phyloP scores from a whole-genome alignment of 2,113 vertebrate genomes.

The Ondatra zibethicus region DNA sequence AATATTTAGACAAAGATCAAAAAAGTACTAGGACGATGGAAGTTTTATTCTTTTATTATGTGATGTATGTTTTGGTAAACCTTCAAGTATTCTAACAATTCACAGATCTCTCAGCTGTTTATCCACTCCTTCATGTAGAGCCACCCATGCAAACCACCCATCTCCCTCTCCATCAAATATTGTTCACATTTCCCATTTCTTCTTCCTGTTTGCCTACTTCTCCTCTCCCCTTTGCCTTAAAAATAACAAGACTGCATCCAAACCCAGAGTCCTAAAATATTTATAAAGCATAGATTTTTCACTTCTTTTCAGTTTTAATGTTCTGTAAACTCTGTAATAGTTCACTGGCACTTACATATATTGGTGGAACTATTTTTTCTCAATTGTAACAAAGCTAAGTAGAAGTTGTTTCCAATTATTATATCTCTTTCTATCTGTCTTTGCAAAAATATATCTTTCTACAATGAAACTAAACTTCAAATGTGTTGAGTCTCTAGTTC shows the following conservation, averaged over 20 bases:
- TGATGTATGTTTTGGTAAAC: too few species aligned
- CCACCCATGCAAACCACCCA: not conserved
- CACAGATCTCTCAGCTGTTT: too few species aligned
- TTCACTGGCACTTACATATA: not conserved
- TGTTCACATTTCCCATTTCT: not conserved
- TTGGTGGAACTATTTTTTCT: not conserved
- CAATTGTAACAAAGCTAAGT: not conserved
- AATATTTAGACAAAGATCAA: not conserved
- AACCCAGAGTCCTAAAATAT: not conserved
- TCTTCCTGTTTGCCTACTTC: not conserved
- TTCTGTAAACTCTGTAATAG: not conserved
- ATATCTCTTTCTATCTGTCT: not conserved
- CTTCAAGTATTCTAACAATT: not conserved
- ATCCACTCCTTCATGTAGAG: not conserved
- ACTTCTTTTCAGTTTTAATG: not conserved
- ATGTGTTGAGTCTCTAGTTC: not conserved
- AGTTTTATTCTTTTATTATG: not conserved
- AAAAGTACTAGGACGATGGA: not conserved
- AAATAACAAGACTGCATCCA: not conserved
- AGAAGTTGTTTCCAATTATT: not conserved
- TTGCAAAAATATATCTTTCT: not conserved
- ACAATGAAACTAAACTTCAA: not conserved
- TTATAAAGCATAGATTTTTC: not conserved
- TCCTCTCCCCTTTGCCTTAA: not conserved
- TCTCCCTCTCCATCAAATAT: not conserved